Conservation (phyloP, 2,888 invertebrate genomes). For the Physocephala rufipes region DNA sequence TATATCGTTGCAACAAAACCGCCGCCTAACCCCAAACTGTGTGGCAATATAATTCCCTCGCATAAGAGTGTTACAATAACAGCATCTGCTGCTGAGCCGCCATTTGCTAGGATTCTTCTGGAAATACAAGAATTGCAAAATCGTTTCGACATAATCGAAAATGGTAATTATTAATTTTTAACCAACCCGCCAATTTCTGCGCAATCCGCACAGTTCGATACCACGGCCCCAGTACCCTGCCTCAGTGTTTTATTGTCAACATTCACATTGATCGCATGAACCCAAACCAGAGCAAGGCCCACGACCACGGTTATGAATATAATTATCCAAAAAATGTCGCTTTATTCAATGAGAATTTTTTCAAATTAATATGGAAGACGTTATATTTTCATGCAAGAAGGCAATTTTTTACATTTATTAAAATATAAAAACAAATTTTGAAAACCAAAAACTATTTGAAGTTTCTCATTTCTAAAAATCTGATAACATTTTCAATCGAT, state of each 20-base stretch:
- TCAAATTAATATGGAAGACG: no score
- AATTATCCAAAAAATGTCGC: slow-evolving; percentile 52
- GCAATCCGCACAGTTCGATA: slow-evolving; percentile 79
- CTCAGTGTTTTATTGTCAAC: slow-evolving; percentile 27
- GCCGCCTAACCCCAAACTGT: slow-evolving; percentile 88
- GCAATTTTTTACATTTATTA: no score
- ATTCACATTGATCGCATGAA: slow-evolving; percentile 40
- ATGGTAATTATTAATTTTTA: not conserved
- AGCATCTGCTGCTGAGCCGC: slow-evolving; percentile 85
- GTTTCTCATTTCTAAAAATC: no score
- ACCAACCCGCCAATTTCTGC: slow-evolving; percentile 75
- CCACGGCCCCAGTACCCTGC: slow-evolving; percentile 68
- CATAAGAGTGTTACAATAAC: slow-evolving; percentile 87
- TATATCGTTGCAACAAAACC: slow-evolving; percentile 89
- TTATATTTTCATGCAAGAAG: no score
- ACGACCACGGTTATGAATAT: slow-evolving; percentile 51
- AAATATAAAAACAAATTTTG: no score
- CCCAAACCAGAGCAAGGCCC: slow-evolving; percentile 54
- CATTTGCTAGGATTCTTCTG: slow-evolving; percentile 75
- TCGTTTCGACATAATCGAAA: not conserved
- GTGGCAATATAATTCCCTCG: slow-evolving; percentile 84
- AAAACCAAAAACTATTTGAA: no score
- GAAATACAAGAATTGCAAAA: slow-evolving; percentile 39
- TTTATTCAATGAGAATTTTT: slow-evolving; percentile 37
- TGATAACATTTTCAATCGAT: no score